Evolutionary conservation across 2,888 invertebrate species (phyloP), one percentile per base, ranked within the genome.

Genomic region (Drosophila planitibia): DNA sequence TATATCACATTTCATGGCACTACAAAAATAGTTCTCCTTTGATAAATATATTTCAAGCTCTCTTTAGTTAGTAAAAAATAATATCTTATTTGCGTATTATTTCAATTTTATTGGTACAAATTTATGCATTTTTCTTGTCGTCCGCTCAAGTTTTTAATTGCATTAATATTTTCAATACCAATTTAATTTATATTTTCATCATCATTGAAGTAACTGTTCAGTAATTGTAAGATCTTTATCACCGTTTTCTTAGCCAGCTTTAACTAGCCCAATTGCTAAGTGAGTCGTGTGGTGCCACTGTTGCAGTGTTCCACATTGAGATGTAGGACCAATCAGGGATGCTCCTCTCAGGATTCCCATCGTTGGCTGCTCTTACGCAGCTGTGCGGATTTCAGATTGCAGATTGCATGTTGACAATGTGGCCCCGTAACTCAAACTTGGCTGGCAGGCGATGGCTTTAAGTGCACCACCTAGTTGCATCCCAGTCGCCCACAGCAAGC

Each of bases 281-380:
- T 62, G 66, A 57, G 32, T 22, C 16, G 54, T 57, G 51, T 22
- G n/a, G n/a, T n/a, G 67, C 58, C 59, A 65, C 72, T 77, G 67
- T 78, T 71, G 78, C 82, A 71, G 61, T 72, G 82, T 19, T 49
- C 78, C 55, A 81, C 64, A 66, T 81, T 65, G 37, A 60, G 53
- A 41, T 61, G 66, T 60, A 5, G 58, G 61, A 59, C 68, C 78
- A 79, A 79, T 81, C 79, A 63, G 60, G 49, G 61, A 61, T 76
- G 70, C 66, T 57, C 22, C 78, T 74, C 60, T 44, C n/a, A 64
- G 59, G 55, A 66, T 14, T 63, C 63, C 61, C 82, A 63, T 19
- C 49, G 78, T 54, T 44, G 57, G 67, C 61, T 65, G 74, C 84
- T 73, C 86, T 85, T 76, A 85, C 78, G 74, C 83, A 83, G 72